Evolutionary conservation across 2,113 vertebrate species (phyloP).

Genomic region (Diadophis punctatus): DNA sequence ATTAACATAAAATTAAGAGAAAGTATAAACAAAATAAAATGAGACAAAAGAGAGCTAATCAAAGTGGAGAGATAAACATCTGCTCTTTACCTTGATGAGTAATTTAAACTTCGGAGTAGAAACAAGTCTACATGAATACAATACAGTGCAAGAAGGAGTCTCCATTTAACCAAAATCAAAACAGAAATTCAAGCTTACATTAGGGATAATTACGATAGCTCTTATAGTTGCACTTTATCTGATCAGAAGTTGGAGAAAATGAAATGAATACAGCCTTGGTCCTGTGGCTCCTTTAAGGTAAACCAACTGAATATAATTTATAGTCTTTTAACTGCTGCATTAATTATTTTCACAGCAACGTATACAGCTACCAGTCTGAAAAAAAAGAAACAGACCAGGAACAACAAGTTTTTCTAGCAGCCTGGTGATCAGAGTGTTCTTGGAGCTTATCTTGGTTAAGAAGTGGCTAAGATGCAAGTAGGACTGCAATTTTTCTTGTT

Average conservation of each 20-base stretch:
- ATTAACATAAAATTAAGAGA: conserved; percentile 46
- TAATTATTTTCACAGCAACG: neutral
- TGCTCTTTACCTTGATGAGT: conserved; percentile 53
- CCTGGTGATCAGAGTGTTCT: neutral
- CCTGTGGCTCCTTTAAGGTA: neutral
- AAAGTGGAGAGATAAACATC: conserved; percentile 47
- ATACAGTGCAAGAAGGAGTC: conserved; percentile 23
- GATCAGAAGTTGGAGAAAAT: neutral
- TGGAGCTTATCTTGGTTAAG: neutral
- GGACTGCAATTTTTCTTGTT: neutral
- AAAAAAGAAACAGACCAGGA: neutral
- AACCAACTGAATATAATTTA: neutral
- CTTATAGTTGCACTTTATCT: conserved; percentile 16
- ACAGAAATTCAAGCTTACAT: conserved; percentile 7
- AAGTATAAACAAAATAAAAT: conserved; percentile 11
- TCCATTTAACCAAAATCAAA: neutral
- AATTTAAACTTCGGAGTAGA: conserved; percentile 38
- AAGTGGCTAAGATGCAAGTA: neutral
- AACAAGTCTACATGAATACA: conserved; percentile 28
- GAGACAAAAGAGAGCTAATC: conserved; percentile 33
- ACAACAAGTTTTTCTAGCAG: neutral
- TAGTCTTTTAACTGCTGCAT: neutral
- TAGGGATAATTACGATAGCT: neutral
- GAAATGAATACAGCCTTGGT: neutral
- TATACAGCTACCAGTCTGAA: neutral